Evolutionary conservation across 2,113 vertebrate species (phyloP).

Genomic region (Microcebus ravelobensis): DNA sequence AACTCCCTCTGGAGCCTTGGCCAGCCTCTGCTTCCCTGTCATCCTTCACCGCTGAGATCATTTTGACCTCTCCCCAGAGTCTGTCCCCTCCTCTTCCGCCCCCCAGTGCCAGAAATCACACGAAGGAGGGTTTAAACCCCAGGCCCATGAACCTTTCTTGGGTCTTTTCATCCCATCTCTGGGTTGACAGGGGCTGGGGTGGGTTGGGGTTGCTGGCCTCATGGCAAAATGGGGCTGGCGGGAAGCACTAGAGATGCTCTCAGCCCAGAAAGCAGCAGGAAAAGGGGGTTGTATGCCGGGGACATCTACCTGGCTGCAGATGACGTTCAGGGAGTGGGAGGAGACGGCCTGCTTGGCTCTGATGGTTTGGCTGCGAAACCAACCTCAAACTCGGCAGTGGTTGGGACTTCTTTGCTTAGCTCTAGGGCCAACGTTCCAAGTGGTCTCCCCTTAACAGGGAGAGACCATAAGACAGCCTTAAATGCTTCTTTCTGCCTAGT

Average conservation of each 20-base stretch:
- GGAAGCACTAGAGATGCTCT: neutral
- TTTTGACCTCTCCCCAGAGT: neutral
- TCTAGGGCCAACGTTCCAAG: neutral
- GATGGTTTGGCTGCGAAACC: fast-evolving
- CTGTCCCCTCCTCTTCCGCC: no score
- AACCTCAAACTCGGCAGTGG: neutral
- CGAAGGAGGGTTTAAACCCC: neutral
- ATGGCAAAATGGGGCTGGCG: neutral
- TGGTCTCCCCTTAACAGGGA: neutral
- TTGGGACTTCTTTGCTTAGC: neutral
- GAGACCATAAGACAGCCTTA: neutral
- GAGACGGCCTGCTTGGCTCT: neutral
- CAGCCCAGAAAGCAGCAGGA: neutral
- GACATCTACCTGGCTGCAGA: neutral
- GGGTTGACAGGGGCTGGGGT: neutral
- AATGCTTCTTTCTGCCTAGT: neutral
- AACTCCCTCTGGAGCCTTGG: fast-evolving
- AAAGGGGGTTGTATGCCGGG: neutral
- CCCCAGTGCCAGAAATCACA: neutral
- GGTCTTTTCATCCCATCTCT: neutral
- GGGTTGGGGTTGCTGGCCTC: neutral
- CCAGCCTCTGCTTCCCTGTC: neutral
- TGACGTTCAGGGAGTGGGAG: neutral
- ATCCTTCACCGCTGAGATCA: fast-evolving
- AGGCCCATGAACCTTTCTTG: neutral